A percentile compares a stretch with the other conserved stretches of the same genome.
These are phyloP conservation scores for Dicerorhinus sumatrensis DNA, from an alignment of 2,113 vertebrate genomes.

Conservation along the genomic window DNA sequence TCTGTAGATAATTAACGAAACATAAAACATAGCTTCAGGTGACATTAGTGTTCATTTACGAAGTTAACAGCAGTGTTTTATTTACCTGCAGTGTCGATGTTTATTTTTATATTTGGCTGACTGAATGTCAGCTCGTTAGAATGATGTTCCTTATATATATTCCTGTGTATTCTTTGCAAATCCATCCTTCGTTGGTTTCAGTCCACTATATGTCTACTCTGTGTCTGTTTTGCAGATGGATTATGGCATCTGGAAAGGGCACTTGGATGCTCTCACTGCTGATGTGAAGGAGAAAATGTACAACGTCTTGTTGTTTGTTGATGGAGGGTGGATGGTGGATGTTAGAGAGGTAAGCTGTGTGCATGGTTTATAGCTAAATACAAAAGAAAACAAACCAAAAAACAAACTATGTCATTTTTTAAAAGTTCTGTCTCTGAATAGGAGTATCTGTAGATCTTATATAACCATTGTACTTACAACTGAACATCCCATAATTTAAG, in stretches of 20 bases:
- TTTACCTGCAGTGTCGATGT: not conserved
- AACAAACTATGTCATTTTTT: not conserved
- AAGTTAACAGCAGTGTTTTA: slow-evolving; percentile 9
- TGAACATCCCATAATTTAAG: slow-evolving; percentile 33
- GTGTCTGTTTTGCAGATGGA: slow-evolving; percentile 89
- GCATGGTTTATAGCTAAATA: not conserved
- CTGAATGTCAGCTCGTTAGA: not conserved
- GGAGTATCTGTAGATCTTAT: not conserved
- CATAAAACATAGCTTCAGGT: slow-evolving; percentile 46
- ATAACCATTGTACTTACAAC: not conserved
- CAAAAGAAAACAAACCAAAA: not conserved
- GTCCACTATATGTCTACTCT: not conserved
- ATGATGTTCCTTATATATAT: not conserved
- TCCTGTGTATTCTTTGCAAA: slow-evolving; percentile 21
- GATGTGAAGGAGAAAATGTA: slow-evolving; percentile 98
- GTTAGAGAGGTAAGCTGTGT: slow-evolving; percentile 92
- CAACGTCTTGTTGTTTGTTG: slow-evolving; percentile 97
- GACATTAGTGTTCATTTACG: slow-evolving; percentile 36
- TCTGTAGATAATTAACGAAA: slow-evolving; percentile 49
- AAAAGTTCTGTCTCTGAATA: not conserved
- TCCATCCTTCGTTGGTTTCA: slow-evolving; percentile 21
- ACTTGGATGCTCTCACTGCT: slow-evolving; percentile 93
- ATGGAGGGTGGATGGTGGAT: slow-evolving; percentile 99
- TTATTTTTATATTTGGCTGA: slow-evolving; percentile 32
- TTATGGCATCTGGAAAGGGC: slow-evolving; percentile 92